Conservation (phyloP, 53 echinoderm and acorn worm genomes). For the Apostichopus leukothele region DNA sequence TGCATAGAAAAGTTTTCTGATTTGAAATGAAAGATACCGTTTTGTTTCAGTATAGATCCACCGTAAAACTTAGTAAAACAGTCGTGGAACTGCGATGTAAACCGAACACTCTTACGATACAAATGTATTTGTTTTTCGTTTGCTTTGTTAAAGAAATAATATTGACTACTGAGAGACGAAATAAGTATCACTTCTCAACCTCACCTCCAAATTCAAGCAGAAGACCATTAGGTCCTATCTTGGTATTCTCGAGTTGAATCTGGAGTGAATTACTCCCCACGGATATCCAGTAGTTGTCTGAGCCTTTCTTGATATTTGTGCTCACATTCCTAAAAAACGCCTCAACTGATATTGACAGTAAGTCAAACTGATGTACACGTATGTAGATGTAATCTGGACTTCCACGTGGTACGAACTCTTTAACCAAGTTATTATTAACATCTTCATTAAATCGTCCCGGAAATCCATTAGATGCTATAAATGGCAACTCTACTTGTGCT, state of each 20-base stretch:
- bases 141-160: no score
- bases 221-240: neutral
- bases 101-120: no score
- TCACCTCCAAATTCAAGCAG: slow-evolving; percentile 33
- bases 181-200: no score
- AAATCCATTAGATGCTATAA: slow-evolving; percentile 3
- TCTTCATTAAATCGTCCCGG: neutral
- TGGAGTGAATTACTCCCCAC: neutral
- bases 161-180: no score
- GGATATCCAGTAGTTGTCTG: slow-evolving; percentile 13
- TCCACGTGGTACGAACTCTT: neutral
- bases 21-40: no score
- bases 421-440: neutral
- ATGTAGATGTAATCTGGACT: neutral
- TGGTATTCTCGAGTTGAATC: neutral
- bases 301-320: neutral
- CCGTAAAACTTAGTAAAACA: no score
- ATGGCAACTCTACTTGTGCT: slow-evolving; percentile 20
- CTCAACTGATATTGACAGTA: neutral
- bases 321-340: neutral
- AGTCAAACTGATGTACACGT: slow-evolving; percentile 16
- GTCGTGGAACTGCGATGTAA: no score
- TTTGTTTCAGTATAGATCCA: no score
- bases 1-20: no score
- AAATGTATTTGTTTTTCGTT: no score